phyloP scores from a whole-genome alignment of 92 coral and sea anemone genomes.

The Actinernus sp. region DNA sequence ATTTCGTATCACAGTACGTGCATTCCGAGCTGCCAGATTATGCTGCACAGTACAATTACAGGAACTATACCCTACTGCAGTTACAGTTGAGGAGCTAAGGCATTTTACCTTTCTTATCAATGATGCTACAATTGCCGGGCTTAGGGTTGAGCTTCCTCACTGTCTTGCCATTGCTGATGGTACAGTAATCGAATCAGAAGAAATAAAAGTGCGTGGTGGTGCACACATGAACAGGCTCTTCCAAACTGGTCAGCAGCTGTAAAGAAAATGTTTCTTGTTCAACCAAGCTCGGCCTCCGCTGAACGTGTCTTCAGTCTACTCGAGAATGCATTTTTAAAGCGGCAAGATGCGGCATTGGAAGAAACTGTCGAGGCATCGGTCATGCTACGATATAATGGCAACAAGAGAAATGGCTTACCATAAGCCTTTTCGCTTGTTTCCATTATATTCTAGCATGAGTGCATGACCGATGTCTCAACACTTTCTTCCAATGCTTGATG shows the following conservation, averaged over 20 bases:
- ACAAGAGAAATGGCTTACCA: too few relatives aligned
- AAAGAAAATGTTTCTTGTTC: constrained; percentile 57
- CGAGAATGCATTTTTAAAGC: constrained; percentile 46
- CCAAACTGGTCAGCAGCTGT: constrained; percentile 65
- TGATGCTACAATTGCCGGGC: constrained; percentile 53
- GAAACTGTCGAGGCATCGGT: constrained; percentile 60
- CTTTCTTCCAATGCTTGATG: too few relatives aligned
- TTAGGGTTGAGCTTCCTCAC: constrained; percentile 34
- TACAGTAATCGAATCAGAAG: constrained; percentile 15
- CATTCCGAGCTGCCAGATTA: constrained; percentile 60
- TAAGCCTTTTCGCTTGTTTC: too few relatives aligned
- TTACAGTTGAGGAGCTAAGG: constrained; percentile 53
- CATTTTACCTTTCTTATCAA: constrained; percentile 41
- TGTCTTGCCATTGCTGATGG: constrained; percentile 55
- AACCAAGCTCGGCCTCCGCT: constrained; percentile 70
- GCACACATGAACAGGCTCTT: constrained; percentile 38
- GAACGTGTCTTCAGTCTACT: constrained; percentile 57
- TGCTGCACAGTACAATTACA: constrained; percentile 63
- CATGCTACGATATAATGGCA: constrained; percentile 47
- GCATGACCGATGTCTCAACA: too few relatives aligned
- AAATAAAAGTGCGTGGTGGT: constrained; percentile 51
- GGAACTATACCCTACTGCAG: constrained; percentile 53
- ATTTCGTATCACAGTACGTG: constrained; percentile 24
- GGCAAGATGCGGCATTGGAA: constrained; percentile 57
- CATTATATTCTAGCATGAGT: too few relatives aligned